phyloP scores from a whole-genome alignment of 2,888 invertebrate species.

The Alsophila aescularia region DNA sequence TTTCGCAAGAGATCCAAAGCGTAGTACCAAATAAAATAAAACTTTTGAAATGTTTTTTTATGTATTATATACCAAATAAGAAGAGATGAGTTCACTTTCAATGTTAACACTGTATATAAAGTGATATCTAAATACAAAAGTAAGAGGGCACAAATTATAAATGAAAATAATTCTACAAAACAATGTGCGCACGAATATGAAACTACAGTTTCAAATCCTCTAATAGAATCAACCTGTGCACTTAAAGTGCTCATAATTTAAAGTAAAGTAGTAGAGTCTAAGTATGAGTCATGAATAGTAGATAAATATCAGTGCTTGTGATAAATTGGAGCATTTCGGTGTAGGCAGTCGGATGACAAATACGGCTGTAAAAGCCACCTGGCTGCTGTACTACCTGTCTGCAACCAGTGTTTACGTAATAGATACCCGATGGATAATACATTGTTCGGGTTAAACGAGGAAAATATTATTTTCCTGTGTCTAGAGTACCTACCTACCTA shows the following conservation, averaged over 20 bases:
- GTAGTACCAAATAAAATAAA: no score
- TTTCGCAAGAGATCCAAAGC: no score
- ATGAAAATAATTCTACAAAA: no score
- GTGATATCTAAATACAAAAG: no score
- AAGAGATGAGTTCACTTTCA: no score
- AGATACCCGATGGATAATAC: slow-evolving; percentile 43
- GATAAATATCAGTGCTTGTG: slow-evolving; percentile 64
- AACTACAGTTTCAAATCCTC: slow-evolving; percentile 10
- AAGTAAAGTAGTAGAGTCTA: slow-evolving; percentile 8
- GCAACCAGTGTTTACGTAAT: slow-evolving; percentile 57
- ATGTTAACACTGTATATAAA: no score
- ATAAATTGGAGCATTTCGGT: slow-evolving; percentile 71
- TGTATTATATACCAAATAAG: no score
- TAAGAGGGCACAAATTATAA: no score
- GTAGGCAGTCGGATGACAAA: slow-evolving; percentile 70
- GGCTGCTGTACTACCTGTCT: slow-evolving; percentile 66
- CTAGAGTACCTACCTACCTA: neutral
- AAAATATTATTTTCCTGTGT: slow-evolving; percentile 19
- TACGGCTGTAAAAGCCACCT: slow-evolving; percentile 76
- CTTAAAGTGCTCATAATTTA: slow-evolving; percentile 21
- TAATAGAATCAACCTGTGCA: slow-evolving; percentile 5
- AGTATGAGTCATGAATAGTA: slow-evolving; percentile 46
- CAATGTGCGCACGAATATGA: neutral
- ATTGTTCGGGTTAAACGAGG: slow-evolving; percentile 37
- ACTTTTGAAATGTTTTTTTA: no score